Percentiles rank a stretch among this genome's conserved stretches.
Conservation (phyloP, 2,113 vertebrate species). For the Plecturocebus donacophilus region DNA sequence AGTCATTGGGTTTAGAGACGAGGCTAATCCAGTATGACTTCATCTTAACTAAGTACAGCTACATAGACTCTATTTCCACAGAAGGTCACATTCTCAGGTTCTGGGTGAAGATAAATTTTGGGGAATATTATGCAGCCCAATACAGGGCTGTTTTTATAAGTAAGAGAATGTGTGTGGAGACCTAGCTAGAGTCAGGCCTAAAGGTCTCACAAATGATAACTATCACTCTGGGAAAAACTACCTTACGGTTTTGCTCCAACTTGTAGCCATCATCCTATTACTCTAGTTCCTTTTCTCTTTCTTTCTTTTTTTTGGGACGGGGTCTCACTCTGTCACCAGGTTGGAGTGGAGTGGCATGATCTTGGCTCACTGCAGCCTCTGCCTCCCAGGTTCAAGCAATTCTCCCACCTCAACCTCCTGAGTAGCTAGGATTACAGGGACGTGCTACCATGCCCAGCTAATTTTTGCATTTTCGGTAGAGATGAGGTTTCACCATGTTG, state of each 20-base stretch:
- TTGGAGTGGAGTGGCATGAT: too few relatives aligned
- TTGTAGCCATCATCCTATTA: background rate
- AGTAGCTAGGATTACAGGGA: too few relatives aligned
- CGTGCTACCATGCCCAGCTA: rapidly evolving
- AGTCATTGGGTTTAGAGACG: background rate
- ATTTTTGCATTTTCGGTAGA: too few relatives aligned
- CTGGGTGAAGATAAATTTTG: background rate
- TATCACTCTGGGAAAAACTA: background rate
- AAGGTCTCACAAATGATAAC: background rate
- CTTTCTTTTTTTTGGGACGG: too few relatives aligned
- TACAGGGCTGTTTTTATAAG: background rate
- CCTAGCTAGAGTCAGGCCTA: background rate
- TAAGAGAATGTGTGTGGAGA: background rate
- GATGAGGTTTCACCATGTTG: too few relatives aligned
- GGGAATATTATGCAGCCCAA: too few relatives aligned
- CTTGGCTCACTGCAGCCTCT: too few relatives aligned
- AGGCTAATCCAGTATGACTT: background rate
- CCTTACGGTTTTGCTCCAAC: background rate
- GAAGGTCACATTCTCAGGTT: background rate
- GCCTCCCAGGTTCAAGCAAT: too few relatives aligned
- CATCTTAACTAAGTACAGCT: background rate
- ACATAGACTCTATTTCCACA: background rate
- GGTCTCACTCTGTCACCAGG: too few relatives aligned
- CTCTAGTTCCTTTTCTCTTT: background rate
- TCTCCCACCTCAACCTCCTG: too few relatives aligned